Evolutionary conservation across 1,140 invertebrate species (phyloP), one percentile per base, ranked within the genome.

Genomic region (Propsilocerus akamusi): DNA sequence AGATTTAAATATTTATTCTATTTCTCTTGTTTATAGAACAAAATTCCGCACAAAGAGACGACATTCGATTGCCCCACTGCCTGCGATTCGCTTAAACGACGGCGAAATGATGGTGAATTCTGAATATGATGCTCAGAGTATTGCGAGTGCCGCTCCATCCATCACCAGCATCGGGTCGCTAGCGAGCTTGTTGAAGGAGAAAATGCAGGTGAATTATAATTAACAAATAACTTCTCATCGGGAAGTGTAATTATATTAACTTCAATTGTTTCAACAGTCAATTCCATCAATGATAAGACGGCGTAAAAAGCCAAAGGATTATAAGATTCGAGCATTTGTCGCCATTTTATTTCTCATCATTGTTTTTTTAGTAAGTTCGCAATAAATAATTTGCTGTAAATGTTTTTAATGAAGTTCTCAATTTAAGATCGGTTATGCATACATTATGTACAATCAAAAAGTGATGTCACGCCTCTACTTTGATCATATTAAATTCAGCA

Each of bases 101-200:
- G 62, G 61, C 53, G 63, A 63, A 49, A 65, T 65, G 60, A 53
- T 65, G 51, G 60, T 61, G 48, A 51, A 51, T 24, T 61, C 59
- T 49, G 63, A 65, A 34, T 65, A 61, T 26, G 63, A 65, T 48
- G 59, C 58, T 24, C 61, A 64, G 50, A 64, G 63, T 50, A 5
- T 64, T 34, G 59, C 62, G 25, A 64, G 63, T 51, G 63, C 65
- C 34, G 63, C 65, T 51, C 58, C 61, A 51, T 86, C 84, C 4
- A 80, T 87, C 54, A 86, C 83, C 0, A 85, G 81, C 49, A 76
- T 86, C 34, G 87, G 87, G 59, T 86, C 83, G 1, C 73, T 88
- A 37, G 83, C 83, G 37, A 86, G 83, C 64, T 65, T 88, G 34
- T 68, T 88, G 1, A 79, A 78, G 54, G 85, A 88, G 58, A 86